Conservation (phyloP, 2,113 vertebrate genomes). For the Callorhinus ursinus region DNA sequence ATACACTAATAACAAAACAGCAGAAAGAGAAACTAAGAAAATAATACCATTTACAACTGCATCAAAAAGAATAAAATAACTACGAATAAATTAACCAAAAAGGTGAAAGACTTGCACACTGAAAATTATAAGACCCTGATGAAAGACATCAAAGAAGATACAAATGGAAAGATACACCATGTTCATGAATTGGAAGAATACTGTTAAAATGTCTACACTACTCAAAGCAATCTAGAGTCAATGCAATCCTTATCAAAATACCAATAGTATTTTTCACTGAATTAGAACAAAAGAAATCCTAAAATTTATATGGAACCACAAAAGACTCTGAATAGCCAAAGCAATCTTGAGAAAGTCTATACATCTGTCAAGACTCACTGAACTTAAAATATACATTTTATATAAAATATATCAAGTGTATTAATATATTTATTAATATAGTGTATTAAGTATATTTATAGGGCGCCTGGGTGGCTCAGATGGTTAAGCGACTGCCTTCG, state of each 20-base stretch:
- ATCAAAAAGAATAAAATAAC: not conserved
- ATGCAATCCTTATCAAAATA: not conserved
- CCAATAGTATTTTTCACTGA: not conserved
- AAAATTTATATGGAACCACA: not conserved
- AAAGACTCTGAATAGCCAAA: not conserved
- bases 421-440: no score
- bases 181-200: not conserved
- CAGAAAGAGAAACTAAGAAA: not conserved
- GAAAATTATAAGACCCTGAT: not conserved
- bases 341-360: not conserved
- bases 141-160: not conserved
- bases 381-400: slow-evolving; percentile 20
- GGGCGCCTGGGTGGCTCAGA: no score
- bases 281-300: not conserved
- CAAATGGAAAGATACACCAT: not conserved
- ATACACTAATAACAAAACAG: not conserved
- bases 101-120: not conserved
- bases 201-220: not conserved
- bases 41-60: not conserved
- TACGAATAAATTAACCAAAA: not conserved
- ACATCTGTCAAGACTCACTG: slow-evolving; percentile 6
- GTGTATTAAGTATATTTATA: no score
- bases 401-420: not conserved
- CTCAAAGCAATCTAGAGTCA: not conserved
- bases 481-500: no score